phyloP scores from a whole-genome alignment of 2,113 vertebrate species.

The Phaethornis superciliosus region DNA sequence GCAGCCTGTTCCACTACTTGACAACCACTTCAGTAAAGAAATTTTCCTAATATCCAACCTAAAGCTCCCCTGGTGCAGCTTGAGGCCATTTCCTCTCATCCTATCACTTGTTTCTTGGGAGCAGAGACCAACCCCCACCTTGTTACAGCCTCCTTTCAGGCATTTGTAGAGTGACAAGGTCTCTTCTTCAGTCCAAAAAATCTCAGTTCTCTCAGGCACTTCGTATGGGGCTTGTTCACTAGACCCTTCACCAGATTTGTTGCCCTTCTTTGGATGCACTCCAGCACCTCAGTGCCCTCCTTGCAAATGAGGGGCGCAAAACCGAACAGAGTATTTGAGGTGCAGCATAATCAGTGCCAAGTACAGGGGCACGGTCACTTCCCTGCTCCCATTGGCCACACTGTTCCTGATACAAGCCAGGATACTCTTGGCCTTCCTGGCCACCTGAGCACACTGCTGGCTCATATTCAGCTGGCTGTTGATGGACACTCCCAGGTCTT shows the following conservation, averaged over 20 bases:
- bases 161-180: fast-evolving
- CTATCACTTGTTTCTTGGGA: background rate
- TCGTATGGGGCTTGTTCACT: fast-evolving
- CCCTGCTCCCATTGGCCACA: background rate
- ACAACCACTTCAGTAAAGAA: background rate
- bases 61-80: background rate
- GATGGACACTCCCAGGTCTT: fast-evolving
- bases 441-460: background rate
- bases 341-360: fast-evolving
- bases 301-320: background rate
- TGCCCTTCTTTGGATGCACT: fast-evolving
- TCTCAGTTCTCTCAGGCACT: fast-evolving
- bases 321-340: fast-evolving
- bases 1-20: background rate
- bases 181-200: background rate
- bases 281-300: background rate
- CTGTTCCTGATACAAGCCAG: fast-evolving
- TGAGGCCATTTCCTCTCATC: background rate
- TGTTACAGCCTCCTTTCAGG: background rate
- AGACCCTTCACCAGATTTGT: fast-evolving
- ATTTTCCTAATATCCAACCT: background rate
- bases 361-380: background rate
- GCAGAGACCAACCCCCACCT: fast-evolving
- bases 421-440: background rate
- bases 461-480: fast-evolving